These are phyloP conservation scores for Alexandromys oeconomus DNA, from an alignment of 2,797 vertebrate genomes.

Conservation along the genomic window DNA sequence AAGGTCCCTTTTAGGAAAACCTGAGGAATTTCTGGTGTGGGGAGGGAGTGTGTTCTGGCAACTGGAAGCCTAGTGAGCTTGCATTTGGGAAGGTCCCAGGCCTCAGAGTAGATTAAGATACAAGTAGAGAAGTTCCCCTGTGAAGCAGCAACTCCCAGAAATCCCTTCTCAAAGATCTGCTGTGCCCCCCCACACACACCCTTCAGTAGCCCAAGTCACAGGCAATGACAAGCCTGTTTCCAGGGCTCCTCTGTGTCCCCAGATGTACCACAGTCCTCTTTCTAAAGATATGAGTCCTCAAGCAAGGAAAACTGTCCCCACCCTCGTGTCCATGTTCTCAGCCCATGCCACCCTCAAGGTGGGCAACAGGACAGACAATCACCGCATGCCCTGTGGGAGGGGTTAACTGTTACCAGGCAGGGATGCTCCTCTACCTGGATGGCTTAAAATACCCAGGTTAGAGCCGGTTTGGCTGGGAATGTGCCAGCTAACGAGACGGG, in stretches of 20 bases:
- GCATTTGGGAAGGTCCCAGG: not conserved
- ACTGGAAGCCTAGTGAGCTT: not conserved
- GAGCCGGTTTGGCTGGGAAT: not conserved
- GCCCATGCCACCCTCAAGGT: constrained; percentile 32
- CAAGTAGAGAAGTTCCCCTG: rapidly evolving
- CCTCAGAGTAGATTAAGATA: not conserved
- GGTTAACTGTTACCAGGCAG: constrained; percentile 75
- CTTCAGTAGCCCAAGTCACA: not conserved
- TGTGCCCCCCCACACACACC: not conserved
- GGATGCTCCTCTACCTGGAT: constrained; percentile 25
- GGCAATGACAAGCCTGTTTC: not conserved
- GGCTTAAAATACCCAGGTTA: constrained; percentile 56
- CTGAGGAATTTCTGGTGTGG: not conserved
- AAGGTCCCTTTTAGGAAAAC: not conserved
- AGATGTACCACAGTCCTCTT: not conserved
- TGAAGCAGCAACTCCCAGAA: not conserved
- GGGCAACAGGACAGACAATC: not conserved
- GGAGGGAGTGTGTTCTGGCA: not conserved
- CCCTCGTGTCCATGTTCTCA: not conserved
- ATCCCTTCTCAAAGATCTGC: not conserved
- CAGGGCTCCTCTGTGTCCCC: rapidly evolving
- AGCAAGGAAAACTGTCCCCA: not conserved
- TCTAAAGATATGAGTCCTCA: not conserved
- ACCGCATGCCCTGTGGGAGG: constrained; percentile 57
- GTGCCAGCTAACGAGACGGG: not conserved